Evolutionary conservation across 1,140 invertebrate genomes (phyloP).

Genomic region (Drosophila yakuba): DNA sequence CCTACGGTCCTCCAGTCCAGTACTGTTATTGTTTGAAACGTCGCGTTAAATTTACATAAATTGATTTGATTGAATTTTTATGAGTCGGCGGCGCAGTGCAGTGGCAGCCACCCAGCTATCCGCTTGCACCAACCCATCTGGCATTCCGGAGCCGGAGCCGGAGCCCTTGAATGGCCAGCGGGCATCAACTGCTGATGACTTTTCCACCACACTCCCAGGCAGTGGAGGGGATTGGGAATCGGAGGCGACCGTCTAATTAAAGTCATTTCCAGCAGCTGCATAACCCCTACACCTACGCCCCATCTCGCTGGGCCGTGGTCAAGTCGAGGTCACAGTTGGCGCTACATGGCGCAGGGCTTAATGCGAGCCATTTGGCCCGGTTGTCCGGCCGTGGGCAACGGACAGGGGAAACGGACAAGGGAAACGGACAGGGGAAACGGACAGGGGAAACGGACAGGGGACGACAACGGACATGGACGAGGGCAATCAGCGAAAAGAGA

Average conservation of each 20-base stretch:
- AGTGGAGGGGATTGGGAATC: neutral
- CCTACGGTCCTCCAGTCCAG: slow-evolving; percentile 2
- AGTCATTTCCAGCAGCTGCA: slow-evolving; percentile 76
- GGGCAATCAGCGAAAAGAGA: slow-evolving; percentile 56
- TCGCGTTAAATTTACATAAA: slow-evolving; percentile 82
- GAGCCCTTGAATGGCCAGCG: slow-evolving; percentile 2
- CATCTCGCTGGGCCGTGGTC: slow-evolving; percentile 10
- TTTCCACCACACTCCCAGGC: slow-evolving; percentile 31
- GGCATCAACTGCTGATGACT: slow-evolving; percentile 52
- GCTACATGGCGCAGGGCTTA: slow-evolving; percentile 72
- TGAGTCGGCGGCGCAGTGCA: slow-evolving; percentile 47
- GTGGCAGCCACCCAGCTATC: neutral
- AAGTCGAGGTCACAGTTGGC: slow-evolving; percentile 75
- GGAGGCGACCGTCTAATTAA: slow-evolving; percentile 61
- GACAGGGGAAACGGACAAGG: neutral
- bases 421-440: too few species aligned
- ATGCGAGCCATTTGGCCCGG: slow-evolving; percentile 61
- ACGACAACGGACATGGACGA: slow-evolving; percentile 23
- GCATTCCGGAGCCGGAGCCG: slow-evolving; percentile 1
- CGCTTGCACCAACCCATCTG: slow-evolving; percentile 1
- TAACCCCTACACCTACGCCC: slow-evolving; percentile 2
- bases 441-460: neutral
- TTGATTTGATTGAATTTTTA: slow-evolving; percentile 84
- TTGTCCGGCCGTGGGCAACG: slow-evolving; percentile 13
- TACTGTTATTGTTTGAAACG: slow-evolving; percentile 46